Conservation (phyloP, 1,140 invertebrate species). For the Paraescarpia echinospica region DNA sequence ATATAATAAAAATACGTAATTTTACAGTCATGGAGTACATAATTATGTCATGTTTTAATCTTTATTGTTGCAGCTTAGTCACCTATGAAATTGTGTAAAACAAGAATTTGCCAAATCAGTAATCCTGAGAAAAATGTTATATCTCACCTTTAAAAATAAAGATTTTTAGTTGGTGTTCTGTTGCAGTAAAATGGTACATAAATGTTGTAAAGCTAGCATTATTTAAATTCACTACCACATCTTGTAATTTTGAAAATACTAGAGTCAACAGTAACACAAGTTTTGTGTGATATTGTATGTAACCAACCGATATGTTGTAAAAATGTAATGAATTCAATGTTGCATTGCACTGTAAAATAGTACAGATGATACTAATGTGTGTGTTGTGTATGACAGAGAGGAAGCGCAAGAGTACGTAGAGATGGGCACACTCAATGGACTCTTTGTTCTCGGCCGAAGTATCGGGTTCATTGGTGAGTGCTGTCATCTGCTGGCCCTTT, state of each 20-base stretch:
- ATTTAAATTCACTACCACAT: too few species aligned
- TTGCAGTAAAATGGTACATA: too few species aligned
- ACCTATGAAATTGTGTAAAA: background rate
- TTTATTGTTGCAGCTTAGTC: too few species aligned
- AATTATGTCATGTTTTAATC: too few species aligned
- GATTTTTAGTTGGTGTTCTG: too few species aligned
- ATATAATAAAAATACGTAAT: too few species aligned
- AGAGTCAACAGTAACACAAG: background rate
- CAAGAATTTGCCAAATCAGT: background rate
- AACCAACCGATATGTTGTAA: too few species aligned
- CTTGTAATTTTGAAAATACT: background rate
- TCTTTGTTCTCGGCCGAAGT: constrained; percentile 96
- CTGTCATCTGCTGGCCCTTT: background rate
- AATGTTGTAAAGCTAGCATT: too few species aligned
- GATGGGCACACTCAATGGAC: constrained; percentile 95
- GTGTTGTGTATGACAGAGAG: constrained; percentile 72
- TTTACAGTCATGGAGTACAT: too few species aligned
- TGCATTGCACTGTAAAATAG: constrained; percentile 13
- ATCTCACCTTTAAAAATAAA: too few species aligned
- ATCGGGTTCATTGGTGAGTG: constrained; percentile 94
- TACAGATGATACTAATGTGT: constrained; percentile 23
- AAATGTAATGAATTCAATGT: background rate
- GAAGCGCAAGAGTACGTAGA: constrained; percentile 98
- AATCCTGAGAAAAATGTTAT: too few species aligned
- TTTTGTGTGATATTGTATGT: too few species aligned